phyloP scores from a whole-genome alignment of 2,113 vertebrate genomes.

The Rhinopomastus cyanomelas region DNA sequence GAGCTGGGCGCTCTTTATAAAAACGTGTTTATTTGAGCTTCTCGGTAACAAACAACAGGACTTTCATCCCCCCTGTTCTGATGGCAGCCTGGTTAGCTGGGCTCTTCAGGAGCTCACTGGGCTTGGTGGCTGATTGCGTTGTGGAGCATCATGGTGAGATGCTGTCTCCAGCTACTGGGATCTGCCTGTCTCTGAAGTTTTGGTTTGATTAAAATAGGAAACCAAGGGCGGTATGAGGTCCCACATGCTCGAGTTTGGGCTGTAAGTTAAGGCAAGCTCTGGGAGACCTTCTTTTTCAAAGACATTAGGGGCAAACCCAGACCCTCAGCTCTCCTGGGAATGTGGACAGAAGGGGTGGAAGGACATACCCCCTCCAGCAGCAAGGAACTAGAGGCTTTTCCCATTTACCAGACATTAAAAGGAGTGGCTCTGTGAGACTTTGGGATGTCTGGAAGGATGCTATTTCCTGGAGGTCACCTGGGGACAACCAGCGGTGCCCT shows the following conservation, averaged over 20 bases:
- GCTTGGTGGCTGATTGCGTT: fast-evolving
- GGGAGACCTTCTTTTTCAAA: background rate
- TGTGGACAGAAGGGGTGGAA: fast-evolving
- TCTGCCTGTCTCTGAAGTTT: background rate
- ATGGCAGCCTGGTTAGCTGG: background rate
- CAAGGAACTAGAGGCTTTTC: background rate
- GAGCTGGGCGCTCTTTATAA: background rate
- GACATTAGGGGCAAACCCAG: fast-evolving
- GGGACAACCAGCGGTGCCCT: background rate
- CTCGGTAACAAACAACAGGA: background rate
- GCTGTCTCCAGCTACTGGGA: background rate
- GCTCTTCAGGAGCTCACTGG: background rate
- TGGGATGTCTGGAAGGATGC: background rate
- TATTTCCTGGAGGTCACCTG: background rate
- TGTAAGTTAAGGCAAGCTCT: background rate
- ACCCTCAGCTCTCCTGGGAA: background rate
- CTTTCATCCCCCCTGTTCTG: background rate
- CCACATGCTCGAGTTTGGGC: background rate
- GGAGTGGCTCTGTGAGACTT: background rate
- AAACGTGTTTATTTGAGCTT: background rate
- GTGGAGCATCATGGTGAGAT: background rate
- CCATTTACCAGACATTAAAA: background rate
- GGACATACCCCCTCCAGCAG: background rate
- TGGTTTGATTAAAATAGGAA: background rate
- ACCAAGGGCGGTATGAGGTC: background rate